Evolutionary conservation across 2,113 vertebrate genomes (phyloP).

Genomic region (Malurus elegans): DNA sequence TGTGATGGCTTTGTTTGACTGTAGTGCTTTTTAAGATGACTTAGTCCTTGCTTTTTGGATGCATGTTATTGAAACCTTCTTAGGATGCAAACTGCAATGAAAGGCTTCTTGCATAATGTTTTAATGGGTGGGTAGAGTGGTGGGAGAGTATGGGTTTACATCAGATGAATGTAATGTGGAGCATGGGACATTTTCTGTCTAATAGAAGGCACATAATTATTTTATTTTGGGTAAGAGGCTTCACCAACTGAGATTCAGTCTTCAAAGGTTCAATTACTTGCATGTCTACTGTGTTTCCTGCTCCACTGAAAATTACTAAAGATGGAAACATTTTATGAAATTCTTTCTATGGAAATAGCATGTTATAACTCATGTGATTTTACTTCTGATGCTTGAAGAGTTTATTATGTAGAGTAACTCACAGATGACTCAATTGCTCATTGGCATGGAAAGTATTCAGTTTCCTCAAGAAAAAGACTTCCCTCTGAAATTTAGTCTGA

Average conservation of each 20-base stretch:
- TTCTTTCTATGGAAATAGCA: background rate
- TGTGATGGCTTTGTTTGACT: background rate
- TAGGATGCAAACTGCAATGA: background rate
- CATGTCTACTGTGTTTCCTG: background rate
- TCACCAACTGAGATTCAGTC: background rate
- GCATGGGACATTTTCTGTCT: background rate
- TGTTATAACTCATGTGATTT: background rate
- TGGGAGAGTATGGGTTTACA: background rate
- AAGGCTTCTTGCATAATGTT: background rate
- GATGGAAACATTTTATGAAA: background rate
- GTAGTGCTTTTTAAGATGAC: background rate
- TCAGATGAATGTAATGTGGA: background rate
- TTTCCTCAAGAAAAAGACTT: background rate
- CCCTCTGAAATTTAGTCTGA: background rate
- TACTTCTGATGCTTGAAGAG: background rate
- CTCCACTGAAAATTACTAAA: slow-evolving; percentile 9
- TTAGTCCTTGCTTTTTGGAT: background rate
- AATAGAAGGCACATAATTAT: background rate
- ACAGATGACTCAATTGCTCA: background rate
- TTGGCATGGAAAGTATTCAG: background rate
- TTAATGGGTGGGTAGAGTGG: background rate
- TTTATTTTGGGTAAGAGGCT: background rate
- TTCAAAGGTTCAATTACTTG: background rate
- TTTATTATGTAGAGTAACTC: background rate
- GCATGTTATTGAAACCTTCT: background rate